Base-by-base conservation (phyloP, 92 coral and sea anemone species). In the Plumapathes pennacea region DNA sequence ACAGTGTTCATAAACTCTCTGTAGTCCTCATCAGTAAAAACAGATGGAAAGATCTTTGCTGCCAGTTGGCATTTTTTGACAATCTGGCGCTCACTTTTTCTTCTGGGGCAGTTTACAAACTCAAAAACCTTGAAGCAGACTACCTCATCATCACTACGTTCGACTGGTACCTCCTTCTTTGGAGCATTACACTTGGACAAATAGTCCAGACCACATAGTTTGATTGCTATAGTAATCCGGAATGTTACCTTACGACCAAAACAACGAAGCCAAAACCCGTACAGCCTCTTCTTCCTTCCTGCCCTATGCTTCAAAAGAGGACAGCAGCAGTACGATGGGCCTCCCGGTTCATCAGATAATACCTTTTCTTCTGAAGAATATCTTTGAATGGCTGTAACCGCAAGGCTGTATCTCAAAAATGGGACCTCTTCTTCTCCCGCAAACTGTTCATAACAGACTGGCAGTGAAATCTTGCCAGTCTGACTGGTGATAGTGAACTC, bases 221-320 rank as follows among this genome's bases (percentile, higher is more conserved):
- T 88, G 2, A 92, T 56, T 10, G 77, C 72, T 5, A 92, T 60
- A 2, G 65, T 74, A 32, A 92, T 57, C 28, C 80, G 89, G 69
- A 81, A 88, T 21, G 71, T 87, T 20, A 82, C 88, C 3, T 69
- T 74, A 51, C 72, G 81, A 17, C 91, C 88, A 15, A 88, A 77
- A 55, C 88, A 85, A 5, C 98, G 85, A 70, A 92, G 88, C 98
- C 98, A 92, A 62, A 92, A 88, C 19, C 98, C 98, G 18, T 34
- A 46, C n/a, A 55, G 41, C 6, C 71, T 71, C 65, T 64, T 78
- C 4, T 62, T 6, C 26, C 32, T 56, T 27, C 67, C 72, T 37
- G 67, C 72, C 28, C 69, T 62, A 55, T 71, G 85, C 20, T 59
- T 60, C 19, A 67, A 64, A 14, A 92, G 76, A 23, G 98, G 96